These are phyloP conservation scores for Dynastes maya DNA, from an alignment of 2,888 invertebrate genomes.

Conservation along the genomic window DNA sequence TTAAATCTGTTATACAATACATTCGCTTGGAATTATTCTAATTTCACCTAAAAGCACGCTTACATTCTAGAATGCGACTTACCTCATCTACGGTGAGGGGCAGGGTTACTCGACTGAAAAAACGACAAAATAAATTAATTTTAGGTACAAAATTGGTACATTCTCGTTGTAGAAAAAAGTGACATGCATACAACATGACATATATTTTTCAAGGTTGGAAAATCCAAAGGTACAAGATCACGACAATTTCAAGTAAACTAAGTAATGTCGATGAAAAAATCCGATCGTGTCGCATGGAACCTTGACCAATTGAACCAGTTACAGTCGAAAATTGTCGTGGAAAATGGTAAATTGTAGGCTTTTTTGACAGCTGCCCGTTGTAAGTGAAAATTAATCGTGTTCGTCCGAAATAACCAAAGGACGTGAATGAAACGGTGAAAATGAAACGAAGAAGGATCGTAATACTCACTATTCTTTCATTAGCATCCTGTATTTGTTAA, in stretches of 20 bases:
- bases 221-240: constrained; percentile 11
- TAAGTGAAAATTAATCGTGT: constrained; percentile 23
- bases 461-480: constrained; percentile 82
- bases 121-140: constrained; percentile 43
- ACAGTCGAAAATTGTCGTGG: constrained; percentile 35
- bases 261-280: constrained; percentile 13
- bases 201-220: constrained; percentile 56
- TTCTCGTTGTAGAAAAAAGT: constrained; percentile 41
- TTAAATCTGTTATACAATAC: not conserved
- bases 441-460: not conserved
- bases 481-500: constrained; percentile 74
- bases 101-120: constrained; percentile 92
- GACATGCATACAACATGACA: constrained; percentile 52
- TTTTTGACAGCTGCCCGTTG: constrained; percentile 49
- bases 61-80: constrained; percentile 68
- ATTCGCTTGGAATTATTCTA: too few species aligned
- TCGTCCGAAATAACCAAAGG: not conserved
- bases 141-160: constrained; percentile 39
- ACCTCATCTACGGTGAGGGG: constrained; percentile 98
- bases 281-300: constrained; percentile 13
- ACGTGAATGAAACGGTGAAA: constrained; percentile 43
- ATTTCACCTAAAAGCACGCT: too few species aligned
- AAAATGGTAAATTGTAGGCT: constrained; percentile 31
- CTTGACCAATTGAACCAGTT: constrained; percentile 43
- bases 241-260: not conserved